Base-by-base conservation (phyloP, 2,888 invertebrate species). In the Malacosoma neustria region DNA sequence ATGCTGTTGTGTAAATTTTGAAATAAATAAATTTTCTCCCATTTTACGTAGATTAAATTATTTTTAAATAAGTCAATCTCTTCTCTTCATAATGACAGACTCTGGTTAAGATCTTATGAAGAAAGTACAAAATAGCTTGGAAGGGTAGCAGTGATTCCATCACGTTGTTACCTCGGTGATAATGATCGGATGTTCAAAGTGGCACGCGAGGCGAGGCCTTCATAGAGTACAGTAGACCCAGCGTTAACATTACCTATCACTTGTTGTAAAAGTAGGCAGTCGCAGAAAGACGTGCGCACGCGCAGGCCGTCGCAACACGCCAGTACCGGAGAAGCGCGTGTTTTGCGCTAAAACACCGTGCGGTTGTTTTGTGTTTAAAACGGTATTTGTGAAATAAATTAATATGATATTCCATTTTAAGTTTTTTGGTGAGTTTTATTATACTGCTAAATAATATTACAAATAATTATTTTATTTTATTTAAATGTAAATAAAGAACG, bases 321-420 rank as follows among this genome's bases (percentile, higher is more conserved):
- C 51, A 49, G 40, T 46, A 48, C 41, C 46, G 42, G 43, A 35
- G 46, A 49, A 53, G 55, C 57, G 63, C 56, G 47, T 51, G 49
- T 55, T n/a, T n/a, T n/a, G 55, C 49, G 49, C 46, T 40, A 22
- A 4, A 22, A 22, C 22, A 37, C 15, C 43, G 51, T 52, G 52
- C 51, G 54, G 48, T 48, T 46, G 53, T 53, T 48, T 54, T 54
- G 70, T 75, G 64, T 54, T 61, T 52, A 57, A 56, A 58, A 45
- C 49, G 59, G 64, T 64, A 50, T 45, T 44, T 50, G 55, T 61
- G 56, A 38, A 44, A 42, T 44, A 46, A 38, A 45, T 47, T 53
- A 75, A 61, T 51, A 84, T 84, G 82, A 81, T 75, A 59, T 57
- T 81, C 43, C 67, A 74, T 41, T 58, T 82, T 29, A 76, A 77